Evolutionary conservation across 2,888 invertebrate genomes (phyloP).

Genomic region (Stegophylla sp.): DNA sequence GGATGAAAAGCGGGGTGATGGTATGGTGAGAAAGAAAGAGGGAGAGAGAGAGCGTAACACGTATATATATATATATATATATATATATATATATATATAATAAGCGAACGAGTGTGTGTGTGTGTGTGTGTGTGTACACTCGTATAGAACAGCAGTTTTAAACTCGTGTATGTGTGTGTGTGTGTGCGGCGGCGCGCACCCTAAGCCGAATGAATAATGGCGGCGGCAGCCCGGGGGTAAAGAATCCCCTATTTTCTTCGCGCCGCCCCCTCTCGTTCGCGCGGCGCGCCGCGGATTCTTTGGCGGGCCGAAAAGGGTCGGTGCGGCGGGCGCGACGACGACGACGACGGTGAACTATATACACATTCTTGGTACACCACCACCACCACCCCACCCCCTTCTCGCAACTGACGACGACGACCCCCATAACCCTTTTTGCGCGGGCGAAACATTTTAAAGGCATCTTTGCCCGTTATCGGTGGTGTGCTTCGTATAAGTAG

Average conservation of each 20-base stretch:
- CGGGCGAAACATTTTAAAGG: conserved; percentile 55
- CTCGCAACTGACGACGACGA: too few species aligned
- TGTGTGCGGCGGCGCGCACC: conserved; percentile 22
- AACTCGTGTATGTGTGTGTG: conserved; percentile 31
- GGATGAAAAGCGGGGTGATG: not conserved
- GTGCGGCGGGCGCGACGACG: not conserved
- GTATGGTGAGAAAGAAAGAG: too few species aligned
- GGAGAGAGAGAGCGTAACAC: conserved; percentile 12
- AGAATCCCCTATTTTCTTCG: conserved; percentile 61
- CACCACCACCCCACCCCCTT: not conserved
- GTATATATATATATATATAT: not conserved
- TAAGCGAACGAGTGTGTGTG: too few species aligned
- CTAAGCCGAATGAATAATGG: conserved; percentile 47
- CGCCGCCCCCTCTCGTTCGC: conserved; percentile 54
- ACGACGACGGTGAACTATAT: not conserved
- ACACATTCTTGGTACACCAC: conserved; percentile 53
- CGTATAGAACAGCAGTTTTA: conserved; percentile 44
- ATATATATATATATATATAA: too few species aligned
- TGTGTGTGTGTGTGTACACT: not conserved
- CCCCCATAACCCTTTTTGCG: conserved; percentile 29
- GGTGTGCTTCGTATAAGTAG: conserved; percentile 36
- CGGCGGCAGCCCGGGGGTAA: conserved; percentile 54
- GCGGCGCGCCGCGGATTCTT: conserved; percentile 32
- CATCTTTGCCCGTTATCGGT: conserved; percentile 55
- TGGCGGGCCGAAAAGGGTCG: conserved; percentile 11